Conservation (phyloP, 2,888 invertebrate species). For the Microctonus brassicae region DNA sequence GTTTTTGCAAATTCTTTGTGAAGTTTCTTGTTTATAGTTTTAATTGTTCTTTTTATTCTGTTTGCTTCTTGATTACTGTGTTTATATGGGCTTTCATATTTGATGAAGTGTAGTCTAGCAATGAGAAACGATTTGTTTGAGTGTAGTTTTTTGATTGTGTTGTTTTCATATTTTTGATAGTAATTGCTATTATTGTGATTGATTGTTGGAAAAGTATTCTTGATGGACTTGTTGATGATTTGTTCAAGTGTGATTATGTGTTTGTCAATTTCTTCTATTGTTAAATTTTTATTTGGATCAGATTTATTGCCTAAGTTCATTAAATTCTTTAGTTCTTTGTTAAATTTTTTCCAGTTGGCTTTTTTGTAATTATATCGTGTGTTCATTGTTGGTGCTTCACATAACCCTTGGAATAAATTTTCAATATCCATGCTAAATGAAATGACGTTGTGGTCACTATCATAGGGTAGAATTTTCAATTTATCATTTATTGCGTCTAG, state of each 20-base stretch:
- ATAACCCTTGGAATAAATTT: neutral
- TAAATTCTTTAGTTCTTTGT: neutral
- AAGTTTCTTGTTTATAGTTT: no score
- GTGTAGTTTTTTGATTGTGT: neutral
- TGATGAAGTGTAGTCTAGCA: no score
- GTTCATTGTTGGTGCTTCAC: no score
- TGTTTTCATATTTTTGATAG: neutral
- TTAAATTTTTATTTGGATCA: neutral
- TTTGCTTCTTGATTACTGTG: no score
- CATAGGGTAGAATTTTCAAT: conserved; percentile 6
- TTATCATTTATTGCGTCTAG: neutral
- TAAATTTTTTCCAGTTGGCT: conserved; percentile 21
- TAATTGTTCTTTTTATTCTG: no score
- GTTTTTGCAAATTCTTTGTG: no score
- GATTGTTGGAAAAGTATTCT: neutral
- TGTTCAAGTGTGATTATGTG: neutral
- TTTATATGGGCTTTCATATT: no score
- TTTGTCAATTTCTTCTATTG: conserved; percentile 20
- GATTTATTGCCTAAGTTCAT: neutral
- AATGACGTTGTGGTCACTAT: conserved; percentile 29
- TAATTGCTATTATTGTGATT: no score
- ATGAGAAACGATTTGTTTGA: no score
- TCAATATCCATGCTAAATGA: neutral
- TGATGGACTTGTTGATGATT: neutral
- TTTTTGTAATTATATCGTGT: neutral